Conservation (phyloP, 2,797 vertebrate genomes). For the Siniperca obscura region DNA sequence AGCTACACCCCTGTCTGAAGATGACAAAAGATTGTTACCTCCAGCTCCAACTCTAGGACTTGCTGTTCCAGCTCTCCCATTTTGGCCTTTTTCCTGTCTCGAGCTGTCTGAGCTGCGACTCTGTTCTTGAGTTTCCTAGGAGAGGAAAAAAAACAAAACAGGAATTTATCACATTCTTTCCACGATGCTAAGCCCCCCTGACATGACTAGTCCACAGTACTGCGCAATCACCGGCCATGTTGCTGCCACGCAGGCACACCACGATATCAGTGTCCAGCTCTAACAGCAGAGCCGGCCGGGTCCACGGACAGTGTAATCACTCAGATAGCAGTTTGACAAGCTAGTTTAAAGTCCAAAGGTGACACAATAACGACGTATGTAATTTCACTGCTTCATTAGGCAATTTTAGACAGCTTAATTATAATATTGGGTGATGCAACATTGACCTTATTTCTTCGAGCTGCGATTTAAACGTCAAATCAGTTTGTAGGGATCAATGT, state of each 20-base stretch:
- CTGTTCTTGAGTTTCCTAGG: constrained; percentile 97
- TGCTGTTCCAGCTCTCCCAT: constrained; percentile 97
- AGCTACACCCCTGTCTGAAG: neutral
- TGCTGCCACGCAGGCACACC: constrained; percentile 87
- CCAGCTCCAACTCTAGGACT: constrained; percentile 93
- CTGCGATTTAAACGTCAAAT: neutral
- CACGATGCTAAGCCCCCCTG: constrained; percentile 47
- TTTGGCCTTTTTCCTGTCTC: constrained; percentile 97
- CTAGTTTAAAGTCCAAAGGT: constrained; percentile 31
- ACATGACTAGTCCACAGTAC: constrained; percentile 40
- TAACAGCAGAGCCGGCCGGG: constrained; percentile 40
- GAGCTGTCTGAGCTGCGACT: constrained; percentile 96
- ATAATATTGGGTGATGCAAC: neutral
- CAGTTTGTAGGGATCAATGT: neutral
- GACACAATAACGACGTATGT: too few species aligned
- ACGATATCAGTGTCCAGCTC: constrained; percentile 56
- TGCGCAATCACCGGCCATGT: constrained; percentile 80
- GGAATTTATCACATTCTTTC: constrained; percentile 40
- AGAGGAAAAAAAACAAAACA: neutral
- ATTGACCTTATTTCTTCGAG: accelerated
- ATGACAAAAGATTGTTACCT: constrained; percentile 82
- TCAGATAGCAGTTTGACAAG: constrained; percentile 21
- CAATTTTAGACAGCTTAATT: neutral
- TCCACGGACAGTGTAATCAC: constrained; percentile 18
- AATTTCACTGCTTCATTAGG: accelerated